phyloP scores from a whole-genome alignment of 2,888 invertebrate genomes.

The Thymelicus acteon region DNA sequence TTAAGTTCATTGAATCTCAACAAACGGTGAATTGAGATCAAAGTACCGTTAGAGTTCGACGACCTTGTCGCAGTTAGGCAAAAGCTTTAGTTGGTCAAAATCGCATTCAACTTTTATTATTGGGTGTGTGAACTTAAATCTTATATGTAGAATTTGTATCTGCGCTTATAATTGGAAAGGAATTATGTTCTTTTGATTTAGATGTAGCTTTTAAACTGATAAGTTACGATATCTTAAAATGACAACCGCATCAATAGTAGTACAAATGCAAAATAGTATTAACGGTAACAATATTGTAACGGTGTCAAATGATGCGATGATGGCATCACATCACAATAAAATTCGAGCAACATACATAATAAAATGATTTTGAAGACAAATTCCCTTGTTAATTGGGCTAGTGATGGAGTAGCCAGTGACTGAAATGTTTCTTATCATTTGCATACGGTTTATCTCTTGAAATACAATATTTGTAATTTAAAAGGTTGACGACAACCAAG shows the following conservation, averaged over 20 bases:
- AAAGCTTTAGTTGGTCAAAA: conserved; percentile 9
- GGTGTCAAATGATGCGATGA: no score
- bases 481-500: conserved; percentile 26
- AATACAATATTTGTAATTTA: conserved; percentile 12
- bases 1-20: conserved; percentile 11
- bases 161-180: background rate
- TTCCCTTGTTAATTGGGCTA: background rate
- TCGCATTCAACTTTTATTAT: background rate
- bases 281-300: no score
- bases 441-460: background rate
- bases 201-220: no score
- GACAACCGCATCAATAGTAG: background rate
- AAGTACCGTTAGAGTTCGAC: conserved; percentile 75
- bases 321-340: no score
- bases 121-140: background rate
- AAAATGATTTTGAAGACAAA: background rate
- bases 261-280: background rate
- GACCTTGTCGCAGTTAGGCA: conserved; percentile 60
- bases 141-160: background rate
- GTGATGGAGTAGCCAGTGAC: background rate
- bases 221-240: background rate
- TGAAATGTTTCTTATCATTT: conserved; percentile 1
- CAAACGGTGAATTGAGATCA: conserved; percentile 64
- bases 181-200: background rate
- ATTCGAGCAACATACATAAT: background rate